Evolutionary conservation across 2,797 vertebrate genomes (phyloP).

Genomic region (Syngnathus rostellatus): DNA sequence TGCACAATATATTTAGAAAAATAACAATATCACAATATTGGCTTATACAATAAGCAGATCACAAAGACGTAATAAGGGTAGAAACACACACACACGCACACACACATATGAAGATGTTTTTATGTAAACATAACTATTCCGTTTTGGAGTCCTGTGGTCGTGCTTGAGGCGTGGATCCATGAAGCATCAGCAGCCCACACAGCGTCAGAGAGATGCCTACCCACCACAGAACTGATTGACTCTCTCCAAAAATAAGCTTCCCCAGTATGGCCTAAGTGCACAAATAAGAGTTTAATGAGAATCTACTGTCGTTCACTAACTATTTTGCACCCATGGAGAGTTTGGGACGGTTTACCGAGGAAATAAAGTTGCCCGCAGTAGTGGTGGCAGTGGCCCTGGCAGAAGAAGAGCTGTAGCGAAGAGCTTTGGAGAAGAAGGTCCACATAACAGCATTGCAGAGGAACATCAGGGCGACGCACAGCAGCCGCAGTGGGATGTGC

Average conservation of each 20-base stretch:
- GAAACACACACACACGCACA: too few relatives aligned
- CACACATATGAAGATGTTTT: too few relatives aligned
- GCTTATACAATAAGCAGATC: too few relatives aligned
- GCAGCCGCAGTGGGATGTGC: slow-evolving; percentile 65
- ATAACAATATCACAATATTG: too few relatives aligned
- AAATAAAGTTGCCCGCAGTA: slow-evolving; percentile 85
- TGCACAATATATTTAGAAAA: too few relatives aligned
- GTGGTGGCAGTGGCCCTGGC: slow-evolving; percentile 82
- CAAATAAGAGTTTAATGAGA: background rate
- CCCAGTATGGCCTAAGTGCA: slow-evolving; percentile 64
- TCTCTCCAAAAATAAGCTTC: slow-evolving; percentile 73
- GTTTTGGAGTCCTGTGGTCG: slow-evolving; percentile 48
- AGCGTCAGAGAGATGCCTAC: slow-evolving; percentile 76
- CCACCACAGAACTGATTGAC: slow-evolving; percentile 82
- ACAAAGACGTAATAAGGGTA: too few relatives aligned
- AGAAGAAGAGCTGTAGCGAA: slow-evolving; percentile 80
- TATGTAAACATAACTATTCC: slow-evolving; percentile 21
- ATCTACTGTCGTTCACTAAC: background rate
- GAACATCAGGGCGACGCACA: slow-evolving; percentile 70
- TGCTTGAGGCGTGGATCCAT: slow-evolving; percentile 54
- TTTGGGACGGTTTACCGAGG: slow-evolving; percentile 70
- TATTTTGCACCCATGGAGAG: background rate
- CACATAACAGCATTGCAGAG: slow-evolving; percentile 85
- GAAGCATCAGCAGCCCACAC: slow-evolving; percentile 78
- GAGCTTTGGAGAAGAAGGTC: slow-evolving; percentile 87